Base-by-base conservation (phyloP, 2,113 vertebrate species). In the Catagonus wagneri region DNA sequence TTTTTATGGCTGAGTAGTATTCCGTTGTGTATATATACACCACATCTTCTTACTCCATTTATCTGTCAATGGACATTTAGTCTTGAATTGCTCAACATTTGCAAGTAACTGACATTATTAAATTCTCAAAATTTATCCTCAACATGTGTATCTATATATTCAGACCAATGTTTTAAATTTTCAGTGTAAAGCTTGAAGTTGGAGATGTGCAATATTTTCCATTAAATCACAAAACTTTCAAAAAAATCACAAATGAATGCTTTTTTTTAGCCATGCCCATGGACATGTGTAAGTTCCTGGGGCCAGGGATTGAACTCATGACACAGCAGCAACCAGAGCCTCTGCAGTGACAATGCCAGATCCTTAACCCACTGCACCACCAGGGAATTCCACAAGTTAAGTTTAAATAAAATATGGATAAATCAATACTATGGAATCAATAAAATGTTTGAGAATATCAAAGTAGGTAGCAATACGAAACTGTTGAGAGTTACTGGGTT, bases 61-160 rank as follows among this genome's bases (percentile, higher is more conserved):
- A 44, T 44, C 44, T 44, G 44, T 44, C 8, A 8, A 44, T 44
- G 44, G 8, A 44, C 44, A 44, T 44, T 44, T 44, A 44, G 44
- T 44, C 44, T 44, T 44, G 44, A 44, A 58, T 29, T 65, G 52
- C 15, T n/a, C 36, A 94, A 80, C 29, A 54, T 39, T 7, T 69
- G 61, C 96, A 90, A 92, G 88, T 34, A 89, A 84, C 23, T 71
- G 84, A 25, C 7, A 13, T 52, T 60, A 90, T 72, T 44, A 50
- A 83, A 63, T 72, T 39, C 71, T 36, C 32, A 75, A 74, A 63
- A 85, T 60, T 61, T 50, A 89, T 27, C 50, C 72, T 39, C 36
- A 65, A 7, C 3, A 1, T 92, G 11, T 10, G 61, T 75, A 79
- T 84, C 23, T 93, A 4, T 20, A 50, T n/a, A 34, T 13, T 80